These are phyloP conservation scores for Pseudomyrmex dendroicus DNA, from an alignment of 1,140 invertebrate species.

Conservation along the genomic window DNA sequence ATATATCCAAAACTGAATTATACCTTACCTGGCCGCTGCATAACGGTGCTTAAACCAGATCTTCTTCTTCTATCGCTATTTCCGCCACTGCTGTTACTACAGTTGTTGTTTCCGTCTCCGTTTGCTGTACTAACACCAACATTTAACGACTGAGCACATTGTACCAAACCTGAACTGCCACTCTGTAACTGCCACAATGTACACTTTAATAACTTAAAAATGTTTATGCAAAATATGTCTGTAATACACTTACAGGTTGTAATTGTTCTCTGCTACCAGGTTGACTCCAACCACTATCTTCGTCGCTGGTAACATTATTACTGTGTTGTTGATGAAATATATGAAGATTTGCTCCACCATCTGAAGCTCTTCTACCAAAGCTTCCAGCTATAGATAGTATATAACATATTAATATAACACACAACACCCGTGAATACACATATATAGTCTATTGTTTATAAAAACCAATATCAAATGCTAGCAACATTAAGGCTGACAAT, in stretches of 20 bases:
- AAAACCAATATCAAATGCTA: background rate
- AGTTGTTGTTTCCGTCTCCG: conserved; percentile 81
- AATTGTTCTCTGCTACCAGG: conserved; percentile 88
- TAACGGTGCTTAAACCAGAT: conserved; percentile 93
- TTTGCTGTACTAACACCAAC: conserved; percentile 80
- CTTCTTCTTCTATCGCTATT: conserved; percentile 88
- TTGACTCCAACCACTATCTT: conserved; percentile 87
- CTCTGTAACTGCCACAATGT: conserved; percentile 76
- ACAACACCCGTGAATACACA: too few species aligned
- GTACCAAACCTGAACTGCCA: conserved; percentile 85
- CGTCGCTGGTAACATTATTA: conserved; percentile 79
- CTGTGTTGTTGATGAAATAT: conserved; percentile 89
- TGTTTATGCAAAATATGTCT: background rate
- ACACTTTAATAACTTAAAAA: too few species aligned
- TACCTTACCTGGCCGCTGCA: conserved; percentile 92
- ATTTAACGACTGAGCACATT: conserved; percentile 83
- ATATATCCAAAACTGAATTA: conserved; percentile 48
- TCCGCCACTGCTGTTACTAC: conserved; percentile 79
- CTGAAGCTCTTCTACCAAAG: conserved; percentile 96
- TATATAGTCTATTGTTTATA: too few species aligned
- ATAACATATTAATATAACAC: background rate
- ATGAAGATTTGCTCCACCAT: conserved; percentile 97
- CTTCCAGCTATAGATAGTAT: conserved; percentile 87
- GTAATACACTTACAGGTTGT: conserved; percentile 81
- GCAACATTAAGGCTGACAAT: background rate